phyloP scores from a whole-genome alignment of 2,797 vertebrate genomes.

The Scarus forsteni region DNA sequence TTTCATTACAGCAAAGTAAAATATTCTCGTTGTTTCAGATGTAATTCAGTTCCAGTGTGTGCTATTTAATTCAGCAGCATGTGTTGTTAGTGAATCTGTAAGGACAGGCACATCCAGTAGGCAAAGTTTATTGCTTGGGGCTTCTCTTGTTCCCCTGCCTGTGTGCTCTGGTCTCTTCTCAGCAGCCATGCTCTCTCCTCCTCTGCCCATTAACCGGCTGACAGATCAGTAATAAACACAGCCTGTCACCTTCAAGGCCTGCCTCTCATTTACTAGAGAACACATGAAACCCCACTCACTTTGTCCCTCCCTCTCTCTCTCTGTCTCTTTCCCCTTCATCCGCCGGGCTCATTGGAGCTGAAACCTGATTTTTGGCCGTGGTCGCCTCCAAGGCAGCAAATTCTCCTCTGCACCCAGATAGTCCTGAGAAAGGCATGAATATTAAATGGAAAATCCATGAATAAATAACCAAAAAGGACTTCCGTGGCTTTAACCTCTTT shows the following conservation, averaged over 20 bases:
- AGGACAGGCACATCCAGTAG: constrained; percentile 59
- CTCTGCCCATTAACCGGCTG: constrained; percentile 86
- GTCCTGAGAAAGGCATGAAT: constrained; percentile 87
- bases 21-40: constrained; percentile 17
- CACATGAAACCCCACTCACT: constrained; percentile 77
- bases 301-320: constrained; percentile 51
- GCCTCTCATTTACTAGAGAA: constrained; percentile 86
- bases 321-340: constrained; percentile 69
- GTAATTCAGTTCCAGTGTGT: constrained; percentile 33
- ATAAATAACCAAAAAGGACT: constrained; percentile 85
- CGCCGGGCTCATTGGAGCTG: constrained; percentile 83
- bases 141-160: constrained; percentile 61
- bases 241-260: constrained; percentile 88
- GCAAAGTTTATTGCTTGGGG: constrained; percentile 73
- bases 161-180: constrained; percentile 67
- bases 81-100: constrained; percentile 56
- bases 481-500: constrained; percentile 74
- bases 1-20: constrained; percentile 35
- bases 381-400: constrained; percentile 80
- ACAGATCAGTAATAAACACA: constrained; percentile 90
- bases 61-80: constrained; percentile 33
- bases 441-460: constrained; percentile 87
- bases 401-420: constrained; percentile 81
- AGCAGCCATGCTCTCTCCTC: constrained; percentile 69
- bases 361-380: constrained; percentile 83